Base-by-base conservation (phyloP, 2,888 invertebrate genomes). In the Drosophila suboccidentalis region DNA sequence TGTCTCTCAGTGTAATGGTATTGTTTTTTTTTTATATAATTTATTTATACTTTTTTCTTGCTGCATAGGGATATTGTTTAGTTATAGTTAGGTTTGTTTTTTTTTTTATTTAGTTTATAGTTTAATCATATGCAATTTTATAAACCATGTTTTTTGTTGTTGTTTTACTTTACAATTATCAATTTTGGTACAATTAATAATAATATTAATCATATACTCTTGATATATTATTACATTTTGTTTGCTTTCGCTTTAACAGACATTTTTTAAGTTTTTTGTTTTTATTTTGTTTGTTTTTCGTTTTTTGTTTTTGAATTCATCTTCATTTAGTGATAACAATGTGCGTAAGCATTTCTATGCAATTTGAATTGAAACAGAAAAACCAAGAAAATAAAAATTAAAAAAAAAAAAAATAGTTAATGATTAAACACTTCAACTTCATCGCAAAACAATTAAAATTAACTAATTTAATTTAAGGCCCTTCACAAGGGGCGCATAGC, bases 141-240 rank as follows among this genome's bases (percentile, higher is more conserved):
- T 82, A 78, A 84, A 74, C 81, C 71, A 41, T 82, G 77, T 71
- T 50, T 60, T 49, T 41, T 61, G 10, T 63, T 43, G 15, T 63
- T 63, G 17, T 71, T 46, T 59, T 69, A 74, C 73, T 80, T 89
- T 87, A 81, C 84, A 85, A 53, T 81, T 84, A 82, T 89, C 80
- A 86, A 85, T 86, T 86, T 84, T 87, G 82, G 75, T 87, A 87
- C 80, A 90, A 80, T 86, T 80, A 82, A 78, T 83, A 80, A 75
- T 82, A 80, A 75, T 82, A 78, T 82, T 80, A 59, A 71, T 82
- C 62, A 75, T 79, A 78, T 86, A 75, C 57, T 58, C 44, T 75
- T 63, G 64, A 69, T 70, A 59, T 69, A 73, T 65, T 74, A 54
- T 71, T 77, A 80, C 68, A 74, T 78, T 59, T 78, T 59, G 68